Evolutionary conservation across 1,140 invertebrate genomes (phyloP).

Genomic region (Cotesia typhae): DNA sequence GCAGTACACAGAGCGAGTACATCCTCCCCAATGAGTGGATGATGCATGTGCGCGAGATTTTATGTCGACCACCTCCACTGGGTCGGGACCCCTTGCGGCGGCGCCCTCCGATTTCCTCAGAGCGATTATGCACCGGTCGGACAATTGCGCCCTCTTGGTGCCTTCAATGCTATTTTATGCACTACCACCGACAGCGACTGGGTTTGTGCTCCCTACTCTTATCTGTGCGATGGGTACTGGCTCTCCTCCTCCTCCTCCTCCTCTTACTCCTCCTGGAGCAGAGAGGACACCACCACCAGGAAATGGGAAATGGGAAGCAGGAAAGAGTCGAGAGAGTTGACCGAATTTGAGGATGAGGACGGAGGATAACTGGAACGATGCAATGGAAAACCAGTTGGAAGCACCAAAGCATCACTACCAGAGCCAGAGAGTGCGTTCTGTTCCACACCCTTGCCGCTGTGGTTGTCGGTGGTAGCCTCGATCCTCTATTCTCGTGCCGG

Average conservation of each 20-base stretch:
- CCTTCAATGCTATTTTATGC: no score
- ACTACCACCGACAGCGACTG: no score
- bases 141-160: constrained; percentile 35
- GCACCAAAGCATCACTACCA: not conserved
- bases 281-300: no score
- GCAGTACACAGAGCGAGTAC: constrained; percentile 61
- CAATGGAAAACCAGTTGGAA: not conserved
- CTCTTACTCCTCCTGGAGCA: no score
- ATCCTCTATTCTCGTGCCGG: constrained; percentile 37
- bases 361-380: not conserved
- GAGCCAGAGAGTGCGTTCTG: constrained; percentile 39
- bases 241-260: not conserved
- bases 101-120: constrained; percentile 22
- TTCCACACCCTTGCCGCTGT: constrained; percentile 48
- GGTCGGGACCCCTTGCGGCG: constrained; percentile 31
- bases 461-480: constrained; percentile 31
- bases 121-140: constrained; percentile 38
- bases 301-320: no score
- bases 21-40: constrained; percentile 65
- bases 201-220: constrained; percentile 4
- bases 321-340: no score
- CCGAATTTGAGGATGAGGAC: no score
- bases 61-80: constrained; percentile 61
- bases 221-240: no score
- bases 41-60: constrained; percentile 66